phyloP scores from a whole-genome alignment of 2,113 vertebrate genomes.

The Steatornis caripensis region DNA sequence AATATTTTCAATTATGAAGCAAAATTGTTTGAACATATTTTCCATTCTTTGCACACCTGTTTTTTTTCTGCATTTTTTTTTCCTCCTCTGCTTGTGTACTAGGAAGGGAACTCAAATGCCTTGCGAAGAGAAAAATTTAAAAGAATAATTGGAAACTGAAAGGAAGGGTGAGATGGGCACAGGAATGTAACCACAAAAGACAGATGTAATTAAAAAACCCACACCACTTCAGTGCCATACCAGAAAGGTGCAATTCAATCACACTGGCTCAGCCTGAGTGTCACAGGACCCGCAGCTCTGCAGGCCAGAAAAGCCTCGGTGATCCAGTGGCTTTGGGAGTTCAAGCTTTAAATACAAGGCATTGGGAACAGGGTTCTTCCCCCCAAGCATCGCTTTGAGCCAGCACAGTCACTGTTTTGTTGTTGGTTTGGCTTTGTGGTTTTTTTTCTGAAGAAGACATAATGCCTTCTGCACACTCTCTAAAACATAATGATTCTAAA shows the following conservation, averaged over 20 bases:
- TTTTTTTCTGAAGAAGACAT: not conserved
- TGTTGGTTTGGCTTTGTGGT: not conserved
- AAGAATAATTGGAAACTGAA: not conserved
- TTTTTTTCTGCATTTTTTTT: not conserved
- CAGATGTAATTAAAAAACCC: not conserved
- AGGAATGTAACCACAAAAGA: not conserved
- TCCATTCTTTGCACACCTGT: not conserved
- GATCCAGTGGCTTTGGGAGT: not conserved
- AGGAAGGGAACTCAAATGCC: not conserved
- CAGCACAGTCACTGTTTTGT: fast-evolving
- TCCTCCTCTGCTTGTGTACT: not conserved
- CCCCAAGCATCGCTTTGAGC: fast-evolving
- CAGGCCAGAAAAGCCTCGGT: fast-evolving
- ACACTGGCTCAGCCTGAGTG: not conserved
- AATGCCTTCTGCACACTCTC: not conserved
- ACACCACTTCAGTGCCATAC: not conserved
- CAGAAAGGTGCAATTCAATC: not conserved
- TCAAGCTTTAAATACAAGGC: too few relatives aligned
- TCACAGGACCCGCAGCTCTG: not conserved
- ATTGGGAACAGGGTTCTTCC: not conserved
- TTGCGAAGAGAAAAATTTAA: not conserved
- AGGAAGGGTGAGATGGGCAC: not conserved
- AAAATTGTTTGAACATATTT: not conserved
- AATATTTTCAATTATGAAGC: not conserved
- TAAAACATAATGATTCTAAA: not conserved